phyloP scores from a whole-genome alignment of 2,113 vertebrate genomes.

The Microcebus lehilahytsara region DNA sequence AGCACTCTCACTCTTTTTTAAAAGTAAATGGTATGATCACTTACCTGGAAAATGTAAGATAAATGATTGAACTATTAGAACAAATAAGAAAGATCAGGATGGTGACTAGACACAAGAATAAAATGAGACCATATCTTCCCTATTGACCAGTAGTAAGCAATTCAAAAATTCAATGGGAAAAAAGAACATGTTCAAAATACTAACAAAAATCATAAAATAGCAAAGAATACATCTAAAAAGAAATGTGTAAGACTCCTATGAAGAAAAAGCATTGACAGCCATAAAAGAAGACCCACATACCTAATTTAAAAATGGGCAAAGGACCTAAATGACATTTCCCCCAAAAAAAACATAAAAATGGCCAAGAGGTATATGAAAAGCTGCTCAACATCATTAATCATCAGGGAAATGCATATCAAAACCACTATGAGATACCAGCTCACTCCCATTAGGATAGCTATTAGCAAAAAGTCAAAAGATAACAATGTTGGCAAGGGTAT shows the following conservation, averaged over 20 bases:
- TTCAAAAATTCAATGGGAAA: not conserved
- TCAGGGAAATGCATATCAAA: not conserved
- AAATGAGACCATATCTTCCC: not conserved
- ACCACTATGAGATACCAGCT: not conserved
- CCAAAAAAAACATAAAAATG: not conserved
- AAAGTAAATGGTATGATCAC: not conserved
- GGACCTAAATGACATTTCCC: not conserved
- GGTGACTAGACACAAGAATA: not conserved
- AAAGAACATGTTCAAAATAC: not conserved
- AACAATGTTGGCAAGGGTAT: not conserved
- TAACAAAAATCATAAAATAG: not conserved
- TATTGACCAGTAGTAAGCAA: not conserved
- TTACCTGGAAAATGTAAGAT: not conserved
- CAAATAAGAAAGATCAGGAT: not conserved
- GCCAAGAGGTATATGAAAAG: not conserved
- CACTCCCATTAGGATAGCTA: not conserved
- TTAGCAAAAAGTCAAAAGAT: not conserved
- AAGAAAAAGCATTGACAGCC: not conserved
- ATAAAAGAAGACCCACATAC: not conserved
- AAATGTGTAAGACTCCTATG: not conserved
- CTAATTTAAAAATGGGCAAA: not conserved
- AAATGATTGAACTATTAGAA: not conserved
- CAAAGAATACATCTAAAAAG: not conserved
- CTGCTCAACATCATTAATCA: not conserved
- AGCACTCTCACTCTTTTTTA: not conserved